phyloP scores from a whole-genome alignment of 2,888 invertebrate genomes.

The Sipha maydis region DNA sequence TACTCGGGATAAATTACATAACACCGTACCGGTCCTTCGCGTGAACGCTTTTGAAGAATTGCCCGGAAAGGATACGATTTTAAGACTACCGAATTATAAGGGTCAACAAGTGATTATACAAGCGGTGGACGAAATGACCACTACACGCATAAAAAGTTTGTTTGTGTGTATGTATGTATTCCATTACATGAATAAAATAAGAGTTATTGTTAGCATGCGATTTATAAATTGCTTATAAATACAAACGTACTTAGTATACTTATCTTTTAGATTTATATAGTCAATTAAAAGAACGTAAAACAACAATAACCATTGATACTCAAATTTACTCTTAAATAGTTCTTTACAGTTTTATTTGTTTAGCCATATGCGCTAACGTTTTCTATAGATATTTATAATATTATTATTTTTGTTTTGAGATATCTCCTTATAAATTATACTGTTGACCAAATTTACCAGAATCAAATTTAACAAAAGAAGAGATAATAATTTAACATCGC shows the following conservation, averaged over 20 bases:
- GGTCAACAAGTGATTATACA: slow-evolving; percentile 46
- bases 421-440: no score
- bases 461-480: no score
- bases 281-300: not conserved
- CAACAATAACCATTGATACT: no score
- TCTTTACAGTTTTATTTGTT: no score
- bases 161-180: not conserved
- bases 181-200: slow-evolving; percentile 6
- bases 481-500: no score
- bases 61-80: not conserved
- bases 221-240: slow-evolving; percentile 22
- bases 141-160: not conserved
- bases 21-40: not conserved
- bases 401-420: no score
- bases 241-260: not conserved
- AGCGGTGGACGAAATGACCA: slow-evolving; percentile 6
- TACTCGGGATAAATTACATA: slow-evolving; percentile 14
- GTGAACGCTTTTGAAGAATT: slow-evolving; percentile 26
- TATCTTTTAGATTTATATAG: not conserved
- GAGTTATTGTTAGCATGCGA: slow-evolving; percentile 2
- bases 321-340: no score
- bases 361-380: no score
- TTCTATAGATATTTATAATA: no score
- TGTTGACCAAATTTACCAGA: no score
- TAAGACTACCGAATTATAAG: slow-evolving; percentile 45